Base-by-base conservation (phyloP, 2,797 vertebrate genomes). In the Catamblyrhynchus diadema region DNA sequence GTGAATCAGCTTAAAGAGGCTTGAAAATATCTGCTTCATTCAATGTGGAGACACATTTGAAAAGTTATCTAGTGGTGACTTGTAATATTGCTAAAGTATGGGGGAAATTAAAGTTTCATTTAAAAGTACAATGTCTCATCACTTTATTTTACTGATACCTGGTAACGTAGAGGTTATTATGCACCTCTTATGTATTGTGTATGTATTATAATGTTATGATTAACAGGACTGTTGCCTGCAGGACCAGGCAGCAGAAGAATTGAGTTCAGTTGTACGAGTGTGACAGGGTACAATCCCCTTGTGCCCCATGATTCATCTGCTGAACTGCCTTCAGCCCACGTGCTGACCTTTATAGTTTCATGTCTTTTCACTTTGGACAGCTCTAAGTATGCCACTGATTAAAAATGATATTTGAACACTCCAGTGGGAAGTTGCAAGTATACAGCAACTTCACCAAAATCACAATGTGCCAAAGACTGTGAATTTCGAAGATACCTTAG, bases 291-390 rank as follows among this genome's bases (percentile, higher is more conserved):
- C 57, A 86, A 78, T 80, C n/a, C 28, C 20, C 47, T 87, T 0
- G 0, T 91, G 67, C 47, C 64, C 7, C 10, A 1, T 25, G 25
- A 42, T 61, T 71, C 0, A 1, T 66, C 60, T 81, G 39, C 71
- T 64, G 53, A 35, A 28, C 33, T 89, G 70, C 56, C 44, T 51
- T 64, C 64, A 44, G 33, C 32, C 15, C n/a, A 44, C 0, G 0
- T 64, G 44, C 48, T 89, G 81, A 82, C 72, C 85, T 80, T 86
- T 54, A 42, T 61, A 0, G 0, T 53, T 56, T n/a, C 0, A 0
- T 65, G 42, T 37, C n/a, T 92, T 73, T 75, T 70, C 57, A 65
- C 45, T 82, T 56, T 33, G 62, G 67, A 45, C 16, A 82, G 28
- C 18, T 66, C 13, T 27, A 3, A 22, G 2, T 69, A 2, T 45